Evolutionary conservation across 2,797 vertebrate genomes (phyloP).

Genomic region (Cyprinella venusta): DNA sequence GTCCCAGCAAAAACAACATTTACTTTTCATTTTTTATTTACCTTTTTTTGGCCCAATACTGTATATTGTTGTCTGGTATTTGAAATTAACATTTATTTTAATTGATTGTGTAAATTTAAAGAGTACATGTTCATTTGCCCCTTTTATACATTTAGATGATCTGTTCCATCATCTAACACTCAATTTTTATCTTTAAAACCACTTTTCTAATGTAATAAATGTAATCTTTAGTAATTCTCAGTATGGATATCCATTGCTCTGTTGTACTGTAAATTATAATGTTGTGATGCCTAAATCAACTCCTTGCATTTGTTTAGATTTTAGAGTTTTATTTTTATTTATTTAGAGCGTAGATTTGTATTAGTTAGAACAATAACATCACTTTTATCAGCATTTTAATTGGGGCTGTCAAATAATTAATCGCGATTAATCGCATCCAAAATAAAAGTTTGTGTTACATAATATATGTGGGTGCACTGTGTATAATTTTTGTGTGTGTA

Average conservation of each 20-base stretch:
- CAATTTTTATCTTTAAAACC: not conserved
- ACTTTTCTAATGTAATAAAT: not conserved
- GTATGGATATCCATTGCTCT: not conserved
- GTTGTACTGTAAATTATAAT: not conserved
- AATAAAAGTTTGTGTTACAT: too few relatives aligned
- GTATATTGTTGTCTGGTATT: not conserved
- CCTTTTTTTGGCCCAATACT: not conserved
- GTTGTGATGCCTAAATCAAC: not conserved
- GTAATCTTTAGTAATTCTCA: not conserved
- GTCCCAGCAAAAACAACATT: not conserved
- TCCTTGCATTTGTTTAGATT: not conserved
- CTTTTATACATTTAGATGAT: not conserved
- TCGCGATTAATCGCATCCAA: too few relatives aligned
- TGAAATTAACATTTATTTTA: not conserved
- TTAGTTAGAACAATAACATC: not conserved
- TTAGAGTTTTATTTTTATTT: not conserved
- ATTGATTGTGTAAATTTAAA: not conserved
- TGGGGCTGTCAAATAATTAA: too few relatives aligned
- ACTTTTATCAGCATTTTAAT: not conserved
- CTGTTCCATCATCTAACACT: not conserved
- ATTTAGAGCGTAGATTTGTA: not conserved
- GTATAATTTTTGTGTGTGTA: too few relatives aligned
- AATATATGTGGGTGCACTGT: too few relatives aligned
- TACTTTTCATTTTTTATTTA: not conserved
- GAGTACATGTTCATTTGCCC: not conserved